Percentiles rank a stretch among this genome's conserved stretches.
Conservation (phyloP, 2,888 invertebrate species). For the Anoncus sp. region DNA sequence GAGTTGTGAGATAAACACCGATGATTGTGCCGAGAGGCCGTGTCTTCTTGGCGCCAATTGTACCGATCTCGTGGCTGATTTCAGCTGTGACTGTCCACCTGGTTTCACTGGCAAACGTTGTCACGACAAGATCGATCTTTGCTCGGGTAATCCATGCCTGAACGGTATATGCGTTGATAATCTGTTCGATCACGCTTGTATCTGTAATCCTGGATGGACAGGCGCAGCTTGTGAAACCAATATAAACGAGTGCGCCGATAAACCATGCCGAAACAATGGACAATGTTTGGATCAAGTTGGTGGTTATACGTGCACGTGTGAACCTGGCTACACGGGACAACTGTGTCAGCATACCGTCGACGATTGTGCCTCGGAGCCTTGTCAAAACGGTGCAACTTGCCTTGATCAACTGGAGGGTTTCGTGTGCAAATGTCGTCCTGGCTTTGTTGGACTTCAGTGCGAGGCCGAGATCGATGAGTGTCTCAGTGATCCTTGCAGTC, state of each 20-base stretch:
- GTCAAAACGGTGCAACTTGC: conserved; percentile 96
- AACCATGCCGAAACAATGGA: conserved; percentile 97
- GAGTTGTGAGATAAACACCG: conserved; percentile 95
- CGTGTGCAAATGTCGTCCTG: conserved; percentile 96
- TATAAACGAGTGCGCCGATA: conserved; percentile 94
- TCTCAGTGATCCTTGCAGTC: conserved; percentile 94
- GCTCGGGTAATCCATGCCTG: conserved; percentile 94
- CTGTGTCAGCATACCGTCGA: conserved; percentile 97
- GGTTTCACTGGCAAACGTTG: conserved; percentile 99
- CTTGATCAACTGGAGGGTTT: conserved; percentile 95
- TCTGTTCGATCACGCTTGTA: conserved; percentile 93
- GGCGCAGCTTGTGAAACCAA: conserved; percentile 94
- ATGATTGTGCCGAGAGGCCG: conserved; percentile 97
- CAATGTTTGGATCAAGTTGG: conserved; percentile 95
- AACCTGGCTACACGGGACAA: conserved; percentile 97
- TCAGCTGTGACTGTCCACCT: conserved; percentile 95
- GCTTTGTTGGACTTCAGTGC: conserved; percentile 96
- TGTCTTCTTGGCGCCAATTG: conserved; percentile 96
- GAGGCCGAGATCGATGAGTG: conserved; percentile 98
- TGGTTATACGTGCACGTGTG: conserved; percentile 94
- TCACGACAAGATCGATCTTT: conserved; percentile 97
- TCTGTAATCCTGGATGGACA: conserved; percentile 97
- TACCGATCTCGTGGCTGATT: conserved; percentile 97
- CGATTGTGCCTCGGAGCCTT: conserved; percentile 95
- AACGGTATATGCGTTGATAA: conserved; percentile 97